Percentiles rank a stretch among this genome's conserved stretches.
These are phyloP conservation scores for Spondyliosoma cantharus DNA, from an alignment of 2,797 vertebrate genomes.

Conservation along the genomic window DNA sequence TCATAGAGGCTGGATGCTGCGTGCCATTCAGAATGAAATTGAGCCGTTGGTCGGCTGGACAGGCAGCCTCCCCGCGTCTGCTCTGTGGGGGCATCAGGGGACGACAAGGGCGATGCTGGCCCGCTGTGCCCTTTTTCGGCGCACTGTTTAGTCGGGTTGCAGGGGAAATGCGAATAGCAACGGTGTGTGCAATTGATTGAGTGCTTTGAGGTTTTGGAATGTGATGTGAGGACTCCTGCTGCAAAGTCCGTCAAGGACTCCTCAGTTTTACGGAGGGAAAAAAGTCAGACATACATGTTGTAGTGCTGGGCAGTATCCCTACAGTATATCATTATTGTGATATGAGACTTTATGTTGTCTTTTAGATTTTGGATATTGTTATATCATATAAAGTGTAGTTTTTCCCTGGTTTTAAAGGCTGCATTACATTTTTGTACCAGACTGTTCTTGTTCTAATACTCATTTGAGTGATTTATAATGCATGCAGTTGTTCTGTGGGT, in stretches of 20 bases:
- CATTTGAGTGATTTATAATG: too few species aligned
- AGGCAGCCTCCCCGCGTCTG: slow-evolving; percentile 50
- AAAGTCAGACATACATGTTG: neutral
- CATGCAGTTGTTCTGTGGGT: too few species aligned
- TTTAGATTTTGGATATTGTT: too few species aligned
- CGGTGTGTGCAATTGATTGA: slow-evolving; percentile 36
- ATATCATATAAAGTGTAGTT: too few species aligned
- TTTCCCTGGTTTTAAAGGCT: too few species aligned
- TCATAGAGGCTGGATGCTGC: slow-evolving; percentile 73
- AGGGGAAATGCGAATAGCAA: slow-evolving; percentile 39
- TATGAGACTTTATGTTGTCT: too few species aligned
- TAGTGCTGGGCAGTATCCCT: too few species aligned
- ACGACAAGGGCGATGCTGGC: slow-evolving; percentile 43
- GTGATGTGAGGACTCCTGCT: slow-evolving; percentile 37
- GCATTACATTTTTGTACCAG: too few species aligned
- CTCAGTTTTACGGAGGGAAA: slow-evolving; percentile 21
- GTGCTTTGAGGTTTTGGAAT: slow-evolving; percentile 55
- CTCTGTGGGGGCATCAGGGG: slow-evolving; percentile 46
- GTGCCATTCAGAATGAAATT: slow-evolving; percentile 73
- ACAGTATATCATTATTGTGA: too few species aligned
- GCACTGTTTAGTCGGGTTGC: slow-evolving; percentile 40
- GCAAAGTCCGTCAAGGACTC: slow-evolving; percentile 42
- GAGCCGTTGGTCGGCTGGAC: slow-evolving; percentile 65
- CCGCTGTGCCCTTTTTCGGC: slow-evolving; percentile 38
- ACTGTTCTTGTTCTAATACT: too few species aligned